Base-by-base conservation (phyloP, 1,140 invertebrate genomes). In the Protaetia brevitarsis region DNA sequence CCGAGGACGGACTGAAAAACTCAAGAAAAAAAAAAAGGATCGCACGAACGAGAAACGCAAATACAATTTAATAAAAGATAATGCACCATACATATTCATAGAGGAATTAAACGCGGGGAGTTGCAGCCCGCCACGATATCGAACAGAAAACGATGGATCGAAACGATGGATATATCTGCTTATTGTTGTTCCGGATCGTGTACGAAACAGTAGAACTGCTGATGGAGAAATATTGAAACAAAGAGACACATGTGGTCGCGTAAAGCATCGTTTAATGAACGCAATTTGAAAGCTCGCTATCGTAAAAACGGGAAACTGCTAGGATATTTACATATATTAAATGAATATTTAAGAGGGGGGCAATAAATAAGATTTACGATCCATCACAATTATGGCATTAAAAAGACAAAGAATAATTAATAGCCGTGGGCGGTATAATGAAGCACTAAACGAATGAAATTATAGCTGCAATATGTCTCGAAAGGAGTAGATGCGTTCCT, bases 61-160 rank as follows among this genome's bases (percentile, higher is more conserved):
- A 58, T 58, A 58, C 28, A 58, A 58, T 58, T 58, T 58, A 58
- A 58, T 58, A 58, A 58, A 58, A 58, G 41, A 45, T 45, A 45
- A 45, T 58, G 56, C 26, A 13, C 8, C 16, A 58, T 58, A 58
- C 56, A 58, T 58, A 58, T 58, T 58, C 56, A 58, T 58, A 30
- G 56, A 58, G 23, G 56, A 58, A 58, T 58, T 58, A 58, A 58
- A 27, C 56, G 21, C 2, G 0, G n/a, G 8, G 23, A 28, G 26
- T 58, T 10, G 56, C 26, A 28, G 56, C 11, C 8, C 23, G 16
- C 29, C 21, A 58, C 7, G 2, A 21, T 56, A 21, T 30, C 26
- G 56, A 58, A 23, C 23, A 10, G 26, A 58, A 28, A 58, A 58
- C 23, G 28, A n/a, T 30, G 56, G 21, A 28, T 58, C 10, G 26